Evolutionary conservation across 1,140 invertebrate genomes (phyloP).

Genomic region (silkworm (Bombyx mori)): DNA sequence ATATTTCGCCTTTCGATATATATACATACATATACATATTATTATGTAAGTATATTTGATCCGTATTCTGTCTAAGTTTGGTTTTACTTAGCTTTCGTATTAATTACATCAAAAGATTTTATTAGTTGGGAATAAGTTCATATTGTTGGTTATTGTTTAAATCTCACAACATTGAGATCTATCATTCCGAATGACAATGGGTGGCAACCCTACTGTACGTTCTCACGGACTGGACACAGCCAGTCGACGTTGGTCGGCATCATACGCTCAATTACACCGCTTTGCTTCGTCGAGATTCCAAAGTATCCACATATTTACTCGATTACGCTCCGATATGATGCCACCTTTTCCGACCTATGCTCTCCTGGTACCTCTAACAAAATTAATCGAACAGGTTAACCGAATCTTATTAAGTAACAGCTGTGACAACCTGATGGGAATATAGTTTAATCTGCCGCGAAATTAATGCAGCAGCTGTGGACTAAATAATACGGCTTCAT

Average conservation of each 20-base stretch:
- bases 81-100: too few relatives aligned
- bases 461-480: neutral
- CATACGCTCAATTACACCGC: conserved; percentile 51
- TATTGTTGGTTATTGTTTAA: too few relatives aligned
- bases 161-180: too few relatives aligned
- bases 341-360: conserved; percentile 13
- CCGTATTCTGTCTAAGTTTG: too few relatives aligned
- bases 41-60: too few relatives aligned
- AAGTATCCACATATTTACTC: neutral
- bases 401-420: conserved; percentile 20
- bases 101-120: too few relatives aligned
- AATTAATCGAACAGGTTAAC: conserved; percentile 23
- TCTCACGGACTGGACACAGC: conserved; percentile 32
- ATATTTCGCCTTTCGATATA: too few relatives aligned
- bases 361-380: conserved; percentile 4
- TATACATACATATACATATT: too few relatives aligned
- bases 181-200: conserved; percentile 13
- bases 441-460: conserved; percentile 2
- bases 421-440: conserved; percentile 7
- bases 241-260: conserved; percentile 36
- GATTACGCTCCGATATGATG: conserved; percentile 8
- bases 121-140: too few relatives aligned
- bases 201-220: conserved; percentile 15
- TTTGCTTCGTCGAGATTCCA: conserved; percentile 13
- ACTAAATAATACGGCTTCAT: too few relatives aligned